Evolutionary conservation across 2,797 vertebrate species (phyloP).

Genomic region (Molossus alvarezi): DNA sequence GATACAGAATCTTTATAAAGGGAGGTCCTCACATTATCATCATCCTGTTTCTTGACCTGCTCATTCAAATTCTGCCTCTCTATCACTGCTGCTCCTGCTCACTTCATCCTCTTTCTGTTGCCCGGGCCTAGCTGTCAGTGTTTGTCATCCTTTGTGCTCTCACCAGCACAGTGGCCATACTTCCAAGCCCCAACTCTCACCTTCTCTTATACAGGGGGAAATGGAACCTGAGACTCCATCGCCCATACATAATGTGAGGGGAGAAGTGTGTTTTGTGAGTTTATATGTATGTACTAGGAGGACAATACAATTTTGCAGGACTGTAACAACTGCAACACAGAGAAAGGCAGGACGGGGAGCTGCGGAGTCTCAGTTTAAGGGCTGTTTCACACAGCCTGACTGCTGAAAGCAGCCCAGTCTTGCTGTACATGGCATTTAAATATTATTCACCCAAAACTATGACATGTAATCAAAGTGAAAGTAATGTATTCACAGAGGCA

Average conservation of each 20-base stretch:
- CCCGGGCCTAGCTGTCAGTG: background rate
- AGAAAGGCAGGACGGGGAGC: background rate
- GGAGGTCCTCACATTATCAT: background rate
- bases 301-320: background rate
- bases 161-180: background rate
- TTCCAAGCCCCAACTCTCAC: background rate
- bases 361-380: background rate
- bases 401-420: background rate
- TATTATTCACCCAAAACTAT: conserved; percentile 47
- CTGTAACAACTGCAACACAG: conserved; percentile 9
- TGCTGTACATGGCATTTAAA: conserved; percentile 10
- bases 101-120: background rate
- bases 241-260: background rate
- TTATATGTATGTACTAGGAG: background rate
- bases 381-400: background rate
- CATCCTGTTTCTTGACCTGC: background rate
- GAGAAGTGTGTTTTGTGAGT: background rate
- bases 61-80: conserved; percentile 9
- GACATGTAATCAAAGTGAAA: conserved; percentile 46
- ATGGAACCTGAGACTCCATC: background rate
- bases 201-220: background rate
- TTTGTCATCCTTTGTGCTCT: conserved; percentile 3
- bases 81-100: background rate
- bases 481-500: conserved; percentile 28
- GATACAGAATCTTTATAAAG: conserved; percentile 14